Base-by-base conservation (phyloP, 2,888 invertebrate genomes). In the Cyclophora punctaria region DNA sequence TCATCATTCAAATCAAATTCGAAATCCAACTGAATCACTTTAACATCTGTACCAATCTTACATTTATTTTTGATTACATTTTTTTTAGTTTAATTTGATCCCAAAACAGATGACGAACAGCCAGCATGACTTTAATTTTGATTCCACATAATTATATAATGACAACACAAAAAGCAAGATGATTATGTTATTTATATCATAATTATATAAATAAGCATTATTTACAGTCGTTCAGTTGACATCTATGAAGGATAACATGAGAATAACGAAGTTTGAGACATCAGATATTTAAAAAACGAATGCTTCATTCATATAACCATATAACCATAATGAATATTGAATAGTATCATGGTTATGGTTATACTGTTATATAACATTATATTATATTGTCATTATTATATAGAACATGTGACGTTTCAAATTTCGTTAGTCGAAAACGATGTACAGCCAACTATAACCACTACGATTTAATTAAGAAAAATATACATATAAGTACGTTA, bases 401-500 rank as follows among this genome's bases (percentile, higher is more conserved):
- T 20, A 20, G 20, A 20, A 35, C 35, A 7, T 5, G 35, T 41
- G 41, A n/a, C 41, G 41, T 5, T 41, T 44, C 33, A 6, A 5
- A 7, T n/a, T n/a, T 44, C 51, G 46, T 56, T 20, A 20, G 20
- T 20, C 20, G 20, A 57, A 37, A 37, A 37, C 4, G 5, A 37
- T 37, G 37, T 61, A 57, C 69, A 62, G 72, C 69, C 64, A 67
- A 67, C 71, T 73, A 69, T 60, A 62, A 78, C 66, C 55, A 63
- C 80, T 80, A 80, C 68, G 4, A 64, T 78, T 85, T 69, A 75
- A 80, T 84, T 87, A 87, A 82, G 81, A 86, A 87, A 87, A 87
- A 87, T 86, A 87, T 83, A 86, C 80, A 70, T 61, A 65, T 58
- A n/a, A n/a, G n/a, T n/a, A 61, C 55, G 59, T 53, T 58, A 58